These are phyloP conservation scores for Synodontis membranacea DNA, from an alignment of 2,113 vertebrate genomes.

Conservation along the genomic window DNA sequence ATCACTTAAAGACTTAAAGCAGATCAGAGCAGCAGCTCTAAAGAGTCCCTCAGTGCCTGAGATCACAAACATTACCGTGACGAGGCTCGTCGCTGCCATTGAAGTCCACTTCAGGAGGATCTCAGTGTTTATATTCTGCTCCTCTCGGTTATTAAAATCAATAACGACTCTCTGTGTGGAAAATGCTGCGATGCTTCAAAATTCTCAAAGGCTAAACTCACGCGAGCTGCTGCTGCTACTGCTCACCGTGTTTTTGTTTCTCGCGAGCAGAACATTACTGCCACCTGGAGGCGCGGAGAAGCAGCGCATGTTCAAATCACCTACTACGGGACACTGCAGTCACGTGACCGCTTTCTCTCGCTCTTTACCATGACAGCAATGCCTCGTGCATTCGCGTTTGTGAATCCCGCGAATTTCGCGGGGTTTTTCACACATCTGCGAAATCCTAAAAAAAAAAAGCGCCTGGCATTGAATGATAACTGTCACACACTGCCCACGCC, in stretches of 20 bases:
- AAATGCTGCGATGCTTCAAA: background rate
- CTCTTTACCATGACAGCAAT: too few species aligned
- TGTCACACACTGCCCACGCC: too few species aligned
- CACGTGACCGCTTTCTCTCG: background rate
- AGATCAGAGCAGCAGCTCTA: background rate
- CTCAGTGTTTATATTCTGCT: background rate
- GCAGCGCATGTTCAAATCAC: background rate
- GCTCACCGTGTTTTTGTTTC: background rate
- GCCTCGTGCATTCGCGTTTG: too few species aligned
- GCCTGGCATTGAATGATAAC: too few species aligned
- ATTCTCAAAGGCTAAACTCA: background rate
- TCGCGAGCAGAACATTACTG: background rate
- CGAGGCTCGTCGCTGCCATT: slow-evolving; percentile 18
- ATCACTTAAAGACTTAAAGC: background rate
- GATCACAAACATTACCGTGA: background rate
- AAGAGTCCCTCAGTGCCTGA: background rate
- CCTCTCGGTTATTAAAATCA: background rate
- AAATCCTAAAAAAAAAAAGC: too few species aligned
- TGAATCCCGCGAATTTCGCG: too few species aligned
- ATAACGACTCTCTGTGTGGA: background rate
- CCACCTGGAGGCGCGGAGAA: slow-evolving; percentile 1
- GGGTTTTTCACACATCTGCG: too few species aligned
- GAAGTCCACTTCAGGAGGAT: slow-evolving; percentile 10
- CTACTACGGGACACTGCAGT: background rate
- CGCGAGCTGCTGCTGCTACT: background rate